Base-by-base conservation (phyloP, 2,888 invertebrate species). In the Cheilosia grossa region DNA sequence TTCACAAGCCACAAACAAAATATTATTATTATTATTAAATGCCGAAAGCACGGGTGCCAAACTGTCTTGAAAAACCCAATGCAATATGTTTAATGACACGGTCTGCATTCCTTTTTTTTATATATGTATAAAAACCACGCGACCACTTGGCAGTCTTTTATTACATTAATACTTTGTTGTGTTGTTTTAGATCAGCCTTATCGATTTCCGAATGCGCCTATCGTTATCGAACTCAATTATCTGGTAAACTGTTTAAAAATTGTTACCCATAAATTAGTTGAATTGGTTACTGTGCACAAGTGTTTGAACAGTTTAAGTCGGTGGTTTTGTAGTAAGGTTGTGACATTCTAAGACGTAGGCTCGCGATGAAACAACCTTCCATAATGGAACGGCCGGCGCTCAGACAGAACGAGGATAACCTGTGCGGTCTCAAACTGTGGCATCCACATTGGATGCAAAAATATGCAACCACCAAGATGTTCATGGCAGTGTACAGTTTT, bases 401-500 rank as follows among this genome's bases (percentile, higher is more conserved):
- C 3, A 42, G 74, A 42, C 63, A 51, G 74, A 53, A 54, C 24
- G 30, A 75, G n/a, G 54, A 61, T 4, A 66, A 90, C 72, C 75
- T 90, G 33, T 95, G 95, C 88, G 95, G 95, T 56, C 88, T 94
- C 82, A 91, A 92, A 87, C 93, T 92, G 87, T 93, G 93, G 90
- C 93, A 93, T 90, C 95, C 95, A 27, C 90, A 90, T 87, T 95
- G 94, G 93, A 91, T 95, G 87, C 93, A 93, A 89, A 91, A 92
- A 87, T 93, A 93, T 87, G 94, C 94, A 66, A 94, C 93, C 17
- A 92, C 93, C 63, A 94, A 93, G 89, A 92, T 91, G 74, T 95
- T 94, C 89, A 93, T 95, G 89, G 90, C 92, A 4, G 93, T 95
- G 15, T 95, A 94, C 87, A 94, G 94, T 13, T 89, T 95, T 13